These are phyloP conservation scores for Oenanthe oenanthe DNA, from an alignment of 2,113 vertebrate genomes.

Conservation along the genomic window DNA sequence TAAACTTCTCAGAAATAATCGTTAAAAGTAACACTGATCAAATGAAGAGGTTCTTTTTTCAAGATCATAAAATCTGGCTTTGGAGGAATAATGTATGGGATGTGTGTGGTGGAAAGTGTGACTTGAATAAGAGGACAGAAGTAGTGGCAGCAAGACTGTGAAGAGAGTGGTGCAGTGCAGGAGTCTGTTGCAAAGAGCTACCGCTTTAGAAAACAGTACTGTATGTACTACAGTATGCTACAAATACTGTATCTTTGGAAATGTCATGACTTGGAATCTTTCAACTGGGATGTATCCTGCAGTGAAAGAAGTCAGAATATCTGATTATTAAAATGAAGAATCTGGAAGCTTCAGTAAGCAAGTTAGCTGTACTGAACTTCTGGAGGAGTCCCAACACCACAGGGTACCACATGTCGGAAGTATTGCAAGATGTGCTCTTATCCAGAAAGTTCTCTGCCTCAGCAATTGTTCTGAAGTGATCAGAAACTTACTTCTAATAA, in stretches of 20 bases:
- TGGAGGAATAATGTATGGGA: neutral
- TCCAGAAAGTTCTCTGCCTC: neutral
- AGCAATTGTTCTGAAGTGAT: neutral
- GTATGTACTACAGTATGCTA: accelerated
- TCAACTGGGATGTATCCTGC: neutral
- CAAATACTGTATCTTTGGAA: neutral
- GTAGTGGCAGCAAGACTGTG: neutral
- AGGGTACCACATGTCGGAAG: neutral
- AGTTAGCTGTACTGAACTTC: neutral
- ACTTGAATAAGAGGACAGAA: neutral
- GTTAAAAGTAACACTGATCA: neutral
- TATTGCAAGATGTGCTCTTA: neutral
- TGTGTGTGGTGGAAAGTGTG: neutral
- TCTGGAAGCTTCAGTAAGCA: neutral
- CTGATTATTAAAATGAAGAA: neutral
- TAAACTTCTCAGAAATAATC: neutral
- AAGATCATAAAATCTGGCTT: neutral
- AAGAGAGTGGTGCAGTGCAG: neutral
- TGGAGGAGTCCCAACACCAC: neutral
- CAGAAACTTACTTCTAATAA: neutral
- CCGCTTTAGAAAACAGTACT: neutral
- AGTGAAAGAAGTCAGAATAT: neutral
- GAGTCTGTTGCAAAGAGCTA: neutral
- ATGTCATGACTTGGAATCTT: neutral
- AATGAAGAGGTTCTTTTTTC: neutral